Conservation (phyloP, 2,797 vertebrate genomes). For the Sebastes minor region DNA sequence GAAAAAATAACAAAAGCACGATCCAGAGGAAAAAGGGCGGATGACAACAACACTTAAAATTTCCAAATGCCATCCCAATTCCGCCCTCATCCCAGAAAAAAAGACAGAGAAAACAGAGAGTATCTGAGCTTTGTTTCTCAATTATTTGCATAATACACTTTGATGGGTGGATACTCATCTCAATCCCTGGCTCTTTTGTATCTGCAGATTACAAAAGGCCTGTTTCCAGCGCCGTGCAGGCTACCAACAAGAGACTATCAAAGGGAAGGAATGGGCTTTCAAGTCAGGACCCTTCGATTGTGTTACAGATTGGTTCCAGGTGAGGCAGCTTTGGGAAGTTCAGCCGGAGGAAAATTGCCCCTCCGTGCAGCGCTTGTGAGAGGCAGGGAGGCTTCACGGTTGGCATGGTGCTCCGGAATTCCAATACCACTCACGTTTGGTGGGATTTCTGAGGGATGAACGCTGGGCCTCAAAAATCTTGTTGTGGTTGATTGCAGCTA, state of each 20-base stretch:
- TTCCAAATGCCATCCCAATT: constrained; percentile 65
- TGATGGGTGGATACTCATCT: constrained; percentile 82
- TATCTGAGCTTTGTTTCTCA: constrained; percentile 83
- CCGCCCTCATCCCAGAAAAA: constrained; percentile 49
- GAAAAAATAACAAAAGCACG: constrained; percentile 2
- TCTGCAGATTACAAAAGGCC: constrained; percentile 79
- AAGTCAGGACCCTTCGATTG: constrained; percentile 86
- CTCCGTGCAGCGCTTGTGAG: constrained; percentile 77
- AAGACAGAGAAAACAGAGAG: constrained; percentile 46
- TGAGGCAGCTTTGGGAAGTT: constrained; percentile 87
- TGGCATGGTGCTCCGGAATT: constrained; percentile 86
- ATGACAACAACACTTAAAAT: constrained; percentile 60
- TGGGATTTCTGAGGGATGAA: constrained; percentile 85
- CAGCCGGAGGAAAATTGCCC: constrained; percentile 86
- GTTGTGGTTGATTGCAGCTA: constrained; percentile 86
- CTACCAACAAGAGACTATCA: constrained; percentile 86
- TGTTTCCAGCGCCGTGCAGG: constrained; percentile 78
- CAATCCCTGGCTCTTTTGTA: constrained; percentile 78
- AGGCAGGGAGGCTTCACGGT: constrained; percentile 84
- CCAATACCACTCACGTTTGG: constrained; percentile 84
- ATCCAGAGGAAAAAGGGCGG: constrained; percentile 48
- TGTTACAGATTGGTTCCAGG: constrained; percentile 92
- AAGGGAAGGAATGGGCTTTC: constrained; percentile 87
- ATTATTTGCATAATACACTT: constrained; percentile 82
- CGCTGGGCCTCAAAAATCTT: constrained; percentile 82